phyloP scores from a whole-genome alignment of 1,140 invertebrate species.

The Neuroterus valhalla region DNA sequence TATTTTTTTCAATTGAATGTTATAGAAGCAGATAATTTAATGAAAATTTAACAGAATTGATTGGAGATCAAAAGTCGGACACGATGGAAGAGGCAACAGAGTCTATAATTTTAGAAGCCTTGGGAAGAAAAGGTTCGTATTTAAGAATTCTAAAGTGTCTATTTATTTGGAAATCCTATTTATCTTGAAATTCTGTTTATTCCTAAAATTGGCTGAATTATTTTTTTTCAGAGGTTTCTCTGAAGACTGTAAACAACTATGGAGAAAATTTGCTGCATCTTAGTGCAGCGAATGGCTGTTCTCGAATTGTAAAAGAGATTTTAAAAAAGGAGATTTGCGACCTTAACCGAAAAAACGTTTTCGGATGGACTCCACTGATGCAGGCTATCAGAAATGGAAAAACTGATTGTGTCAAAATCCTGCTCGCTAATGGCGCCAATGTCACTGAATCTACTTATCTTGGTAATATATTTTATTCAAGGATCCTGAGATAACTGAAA shows the following conservation, averaged over 20 bases:
- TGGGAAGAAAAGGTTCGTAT: neutral
- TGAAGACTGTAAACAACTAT: slow-evolving; percentile 66
- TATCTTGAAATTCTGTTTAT: no score
- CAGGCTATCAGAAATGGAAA: slow-evolving; percentile 74
- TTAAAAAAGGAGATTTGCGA: slow-evolving; percentile 50
- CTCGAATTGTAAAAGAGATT: slow-evolving; percentile 57
- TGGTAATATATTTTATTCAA: slow-evolving; percentile 60
- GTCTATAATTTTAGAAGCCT: slow-evolving; percentile 8
- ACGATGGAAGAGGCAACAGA: neutral
- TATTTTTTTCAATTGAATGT: neutral
- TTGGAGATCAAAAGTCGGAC: neutral
- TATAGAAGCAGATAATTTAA: slow-evolving; percentile 17
- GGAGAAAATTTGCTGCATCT: slow-evolving; percentile 68
- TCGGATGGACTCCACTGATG: slow-evolving; percentile 77
- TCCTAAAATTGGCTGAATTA: no score
- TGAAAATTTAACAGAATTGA: neutral
- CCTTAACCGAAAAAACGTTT: slow-evolving; percentile 70
- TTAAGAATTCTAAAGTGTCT: no score
- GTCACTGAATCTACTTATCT: slow-evolving; percentile 70
- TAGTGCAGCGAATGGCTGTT: slow-evolving; percentile 64
- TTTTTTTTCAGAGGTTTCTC: slow-evolving; percentile 59
- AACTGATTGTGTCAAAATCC: slow-evolving; percentile 64
- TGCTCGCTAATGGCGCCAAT: slow-evolving; percentile 68
- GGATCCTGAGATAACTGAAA: no score
- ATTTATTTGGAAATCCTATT: no score